Evolutionary conservation across 2,888 invertebrate species (phyloP), one percentile per base, ranked within the genome.

Genomic region (Scelioninae gen. 1): DNA sequence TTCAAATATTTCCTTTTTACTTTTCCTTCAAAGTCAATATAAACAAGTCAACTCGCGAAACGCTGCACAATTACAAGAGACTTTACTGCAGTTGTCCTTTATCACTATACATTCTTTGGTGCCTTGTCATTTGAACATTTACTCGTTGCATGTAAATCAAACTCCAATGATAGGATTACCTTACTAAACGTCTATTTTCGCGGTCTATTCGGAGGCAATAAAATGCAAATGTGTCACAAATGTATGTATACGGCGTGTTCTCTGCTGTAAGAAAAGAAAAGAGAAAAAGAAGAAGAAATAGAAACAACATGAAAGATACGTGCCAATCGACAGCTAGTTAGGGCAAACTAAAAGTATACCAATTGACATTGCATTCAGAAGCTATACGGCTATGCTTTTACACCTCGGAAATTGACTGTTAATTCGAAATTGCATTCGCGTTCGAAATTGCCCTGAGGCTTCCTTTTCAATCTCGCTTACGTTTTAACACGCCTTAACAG

Each of bases 181-280:
- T 40, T 53, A 53, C 65, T 51, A 66, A 66, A 66, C 40, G 53
- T 66, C 65, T 63, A 63, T 63, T 63, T 63, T 63, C 16, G 63
- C 49, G 51, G 51, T n/a, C 51, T 53, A 38, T 40, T 38, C 40
- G 16, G n/a, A 9, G 34, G 65, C 29, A 40, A 66, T 66, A 66
- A 66, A 53, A 66, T 66, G 65, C 53, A 66, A 66, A 66, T 53
- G 23, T 16, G 58, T 58, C 40, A 58, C 58, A 58, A 58, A 23
- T 40, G 11, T 58, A 58, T 31, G 15, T 31, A 2, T 9, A 29
- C 7, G 13, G 49, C 23, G 29, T 6, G 23, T 49, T 3, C 15
- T 23, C n/a, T 23, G 49, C 10, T 23, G 23, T 16, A 23, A 23
- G 16, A n/a, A n/a, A n/a, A n/a, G n/a, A n/a, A n/a, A n/a, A n/a